phyloP scores from a whole-genome alignment of 2,888 invertebrate species.

The Callyntrura guangdongensis region DNA sequence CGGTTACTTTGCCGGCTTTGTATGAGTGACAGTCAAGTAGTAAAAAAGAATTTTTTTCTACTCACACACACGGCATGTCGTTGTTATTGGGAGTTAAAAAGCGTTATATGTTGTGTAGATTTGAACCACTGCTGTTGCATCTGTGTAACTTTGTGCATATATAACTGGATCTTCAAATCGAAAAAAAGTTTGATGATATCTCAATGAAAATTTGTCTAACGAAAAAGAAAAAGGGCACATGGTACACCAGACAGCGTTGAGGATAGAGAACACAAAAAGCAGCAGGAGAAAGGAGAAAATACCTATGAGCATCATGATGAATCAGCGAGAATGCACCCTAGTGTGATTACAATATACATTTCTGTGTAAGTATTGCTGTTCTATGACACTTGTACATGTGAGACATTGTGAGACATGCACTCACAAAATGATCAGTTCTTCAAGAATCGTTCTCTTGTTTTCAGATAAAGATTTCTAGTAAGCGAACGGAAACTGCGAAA shows the following conservation, averaged over 20 bases:
- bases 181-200: slow-evolving; percentile 15
- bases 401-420: no score
- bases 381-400: no score
- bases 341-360: not conserved
- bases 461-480: no score
- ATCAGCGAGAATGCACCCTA: not conserved
- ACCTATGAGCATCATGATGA: not conserved
- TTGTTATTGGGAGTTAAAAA: not conserved
- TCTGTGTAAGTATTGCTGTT: no score
- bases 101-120: not conserved
- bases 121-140: not conserved
- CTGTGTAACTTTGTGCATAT: slow-evolving; percentile 42
- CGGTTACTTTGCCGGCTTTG: no score
- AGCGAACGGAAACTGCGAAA: no score
- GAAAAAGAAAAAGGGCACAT: not conserved
- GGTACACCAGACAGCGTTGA: not conserved
- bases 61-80: not conserved
- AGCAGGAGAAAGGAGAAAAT: slow-evolving; percentile 12
- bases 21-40: not conserved
- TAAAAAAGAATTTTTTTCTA: not conserved
- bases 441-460: no score
- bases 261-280: not conserved
- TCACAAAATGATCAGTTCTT: no score
- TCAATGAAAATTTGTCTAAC: slow-evolving; percentile 32
- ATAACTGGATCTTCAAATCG: slow-evolving; percentile 35